Evolutionary conservation across 2,888 invertebrate genomes (phyloP).

Genomic region (Caenorhabditis sp.): DNA sequence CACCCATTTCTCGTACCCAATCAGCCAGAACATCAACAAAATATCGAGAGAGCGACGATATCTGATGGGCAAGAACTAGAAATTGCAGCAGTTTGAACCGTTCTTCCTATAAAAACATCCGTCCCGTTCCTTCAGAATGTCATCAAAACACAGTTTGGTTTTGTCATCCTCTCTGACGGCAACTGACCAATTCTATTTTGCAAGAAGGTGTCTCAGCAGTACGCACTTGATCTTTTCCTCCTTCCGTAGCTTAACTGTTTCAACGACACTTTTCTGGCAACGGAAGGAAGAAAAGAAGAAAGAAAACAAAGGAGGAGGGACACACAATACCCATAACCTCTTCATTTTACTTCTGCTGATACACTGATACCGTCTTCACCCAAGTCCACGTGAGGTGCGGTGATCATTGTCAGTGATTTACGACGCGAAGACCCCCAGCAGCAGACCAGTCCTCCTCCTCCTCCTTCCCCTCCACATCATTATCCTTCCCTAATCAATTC

Average conservation of each 20-base stretch:
- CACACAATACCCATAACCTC: not conserved
- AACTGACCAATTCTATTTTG: slow-evolving; percentile 9
- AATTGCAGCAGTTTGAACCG: slow-evolving; percentile 48
- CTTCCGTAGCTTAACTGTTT: slow-evolving; percentile 38
- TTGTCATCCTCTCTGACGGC: not conserved
- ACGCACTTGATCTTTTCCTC: not conserved
- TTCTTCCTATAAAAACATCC: slow-evolving; percentile 35
- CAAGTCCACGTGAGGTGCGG: slow-evolving; percentile 58
- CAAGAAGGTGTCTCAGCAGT: not conserved
- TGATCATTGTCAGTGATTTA: slow-evolving; percentile 52
- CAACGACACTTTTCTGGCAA: slow-evolving; percentile 34
- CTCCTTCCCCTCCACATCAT: slow-evolving; percentile 18
- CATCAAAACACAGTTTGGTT: slow-evolving; percentile 25
- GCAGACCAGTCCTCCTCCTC: slow-evolving; percentile 41
- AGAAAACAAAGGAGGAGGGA: not conserved
- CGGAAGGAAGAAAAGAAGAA: not conserved
- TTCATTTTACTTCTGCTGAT: slow-evolving; percentile 8
- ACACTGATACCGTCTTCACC: slow-evolving; percentile 15
- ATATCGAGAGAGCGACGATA: slow-evolving; percentile 32
- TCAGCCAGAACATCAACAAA: slow-evolving; percentile 39
- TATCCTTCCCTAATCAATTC: slow-evolving; percentile 43
- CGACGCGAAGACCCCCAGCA: slow-evolving; percentile 24
- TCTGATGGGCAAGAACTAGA: slow-evolving; percentile 54
- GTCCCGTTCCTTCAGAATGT: not conserved
- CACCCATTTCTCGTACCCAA: slow-evolving; percentile 40